Percentiles rank a stretch among this genome's conserved stretches.
Evolutionary conservation across 2,113 vertebrate genomes (phyloP).

Genomic region (Platichthys flesus): DNA sequence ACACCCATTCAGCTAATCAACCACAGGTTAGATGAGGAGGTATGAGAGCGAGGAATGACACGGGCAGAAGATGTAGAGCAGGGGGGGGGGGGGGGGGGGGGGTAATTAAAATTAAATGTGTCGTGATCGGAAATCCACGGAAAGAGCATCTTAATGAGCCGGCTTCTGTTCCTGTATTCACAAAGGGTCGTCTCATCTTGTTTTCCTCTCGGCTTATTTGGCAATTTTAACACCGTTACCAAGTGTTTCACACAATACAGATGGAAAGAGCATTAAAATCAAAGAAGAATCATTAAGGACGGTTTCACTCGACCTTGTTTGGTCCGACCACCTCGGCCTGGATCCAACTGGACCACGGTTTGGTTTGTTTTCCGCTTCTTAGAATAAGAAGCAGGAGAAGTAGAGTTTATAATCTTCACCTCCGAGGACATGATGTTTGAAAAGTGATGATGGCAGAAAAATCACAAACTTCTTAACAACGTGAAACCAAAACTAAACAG

Average conservation of each 20-base stretch:
- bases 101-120: slow-evolving; percentile 53
- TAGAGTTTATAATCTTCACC: no score
- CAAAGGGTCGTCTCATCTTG: not conserved
- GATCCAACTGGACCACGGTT: no score
- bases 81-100: slow-evolving; percentile 4
- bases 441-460: no score
- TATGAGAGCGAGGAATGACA: slow-evolving; percentile 28
- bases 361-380: no score
- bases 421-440: no score
- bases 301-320: no score
- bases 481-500: no score
- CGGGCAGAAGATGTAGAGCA: not conserved
- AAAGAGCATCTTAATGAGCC: slow-evolving; percentile 60
- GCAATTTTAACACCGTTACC: not conserved
- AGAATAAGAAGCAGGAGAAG: no score
- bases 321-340: no score
- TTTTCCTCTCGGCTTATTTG: not conserved
- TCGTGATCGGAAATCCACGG: slow-evolving; percentile 33
- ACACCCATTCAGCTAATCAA: slow-evolving; percentile 66
- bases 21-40: slow-evolving; percentile 51
- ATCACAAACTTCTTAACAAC: no score
- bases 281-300: not conserved
- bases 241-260: not conserved
- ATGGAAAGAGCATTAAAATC: not conserved
- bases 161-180: not conserved